Conservation (phyloP, 2,797 vertebrate genomes). For the Poecile montanus region DNA sequence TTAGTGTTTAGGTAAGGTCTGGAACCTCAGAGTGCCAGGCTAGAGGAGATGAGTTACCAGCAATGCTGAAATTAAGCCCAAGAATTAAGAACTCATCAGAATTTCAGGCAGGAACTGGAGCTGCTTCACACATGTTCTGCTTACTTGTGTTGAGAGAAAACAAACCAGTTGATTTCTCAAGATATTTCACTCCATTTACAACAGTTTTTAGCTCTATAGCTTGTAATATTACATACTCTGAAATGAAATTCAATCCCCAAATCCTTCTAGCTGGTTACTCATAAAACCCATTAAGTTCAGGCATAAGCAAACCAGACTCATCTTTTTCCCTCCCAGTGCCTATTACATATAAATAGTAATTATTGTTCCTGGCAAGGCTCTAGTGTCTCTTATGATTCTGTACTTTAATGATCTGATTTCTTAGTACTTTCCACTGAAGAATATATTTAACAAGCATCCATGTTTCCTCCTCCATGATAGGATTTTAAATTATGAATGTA, state of each 20-base stretch:
- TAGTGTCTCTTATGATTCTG: conserved; percentile 57
- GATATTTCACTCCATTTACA: conserved; percentile 63
- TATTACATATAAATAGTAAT: conserved; percentile 72
- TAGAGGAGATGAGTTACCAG: not conserved
- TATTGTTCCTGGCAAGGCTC: conserved; percentile 67
- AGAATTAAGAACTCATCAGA: not conserved
- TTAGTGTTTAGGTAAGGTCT: not conserved
- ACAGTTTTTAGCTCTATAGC: conserved; percentile 17
- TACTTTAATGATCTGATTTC: conserved; percentile 67
- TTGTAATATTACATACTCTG: conserved; percentile 63
- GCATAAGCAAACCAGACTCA: conserved; percentile 55
- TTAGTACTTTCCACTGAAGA: conserved; percentile 56
- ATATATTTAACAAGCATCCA: conserved; percentile 68
- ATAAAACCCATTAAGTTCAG: conserved; percentile 65
- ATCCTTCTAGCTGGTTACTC: conserved; percentile 62
- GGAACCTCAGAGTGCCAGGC: not conserved
- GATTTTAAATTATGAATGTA: conserved; percentile 65
- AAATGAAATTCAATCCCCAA: conserved; percentile 56
- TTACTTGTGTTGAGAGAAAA: conserved; percentile 7
- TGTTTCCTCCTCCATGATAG: conserved; percentile 63
- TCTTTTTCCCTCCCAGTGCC: conserved; percentile 54
- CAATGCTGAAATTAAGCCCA: not conserved
- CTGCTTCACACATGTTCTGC: not conserved
- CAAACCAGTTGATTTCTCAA: conserved; percentile 74
- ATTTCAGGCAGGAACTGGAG: not conserved